Percentiles rank a stretch among this genome's conserved stretches.
phyloP scores from a whole-genome alignment of 2,797 vertebrate genomes.

The Myioborus miniatus region DNA sequence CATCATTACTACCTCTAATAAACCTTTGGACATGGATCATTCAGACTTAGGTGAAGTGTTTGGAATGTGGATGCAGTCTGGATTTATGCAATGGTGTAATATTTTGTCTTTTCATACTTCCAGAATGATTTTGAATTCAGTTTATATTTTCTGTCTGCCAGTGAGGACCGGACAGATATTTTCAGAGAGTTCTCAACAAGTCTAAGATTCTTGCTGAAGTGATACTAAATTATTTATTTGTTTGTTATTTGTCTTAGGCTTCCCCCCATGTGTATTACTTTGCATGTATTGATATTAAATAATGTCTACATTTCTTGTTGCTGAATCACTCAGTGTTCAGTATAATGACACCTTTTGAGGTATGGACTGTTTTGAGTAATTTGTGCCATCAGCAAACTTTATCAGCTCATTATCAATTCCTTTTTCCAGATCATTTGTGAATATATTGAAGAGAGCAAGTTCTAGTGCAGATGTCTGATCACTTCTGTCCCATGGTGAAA shows the following conservation, averaged over 20 bases:
- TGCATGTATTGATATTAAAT: neutral
- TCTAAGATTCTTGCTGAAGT: neutral
- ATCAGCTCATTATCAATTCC: slow-evolving; percentile 26
- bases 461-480: neutral
- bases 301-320: neutral
- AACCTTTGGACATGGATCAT: neutral
- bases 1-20: neutral
- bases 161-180: neutral
- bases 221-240: neutral
- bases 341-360: neutral
- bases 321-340: neutral
- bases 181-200: neutral
- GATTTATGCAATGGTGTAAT: neutral
- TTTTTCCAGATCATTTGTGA: slow-evolving; percentile 14
- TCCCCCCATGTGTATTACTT: neutral
- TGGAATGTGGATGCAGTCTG: neutral
- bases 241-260: neutral
- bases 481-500: neutral
- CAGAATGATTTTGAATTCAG: neutral
- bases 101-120: neutral
- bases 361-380: slow-evolving; percentile 1
- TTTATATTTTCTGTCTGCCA: neutral
- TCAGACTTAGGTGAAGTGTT: neutral
- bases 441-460: neutral
- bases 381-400: slow-evolving; percentile 6